Evolutionary conservation across 2,797 vertebrate genomes (phyloP), one percentile per base, ranked within the genome.

Genomic region (Alcedo quadribrachys): DNA sequence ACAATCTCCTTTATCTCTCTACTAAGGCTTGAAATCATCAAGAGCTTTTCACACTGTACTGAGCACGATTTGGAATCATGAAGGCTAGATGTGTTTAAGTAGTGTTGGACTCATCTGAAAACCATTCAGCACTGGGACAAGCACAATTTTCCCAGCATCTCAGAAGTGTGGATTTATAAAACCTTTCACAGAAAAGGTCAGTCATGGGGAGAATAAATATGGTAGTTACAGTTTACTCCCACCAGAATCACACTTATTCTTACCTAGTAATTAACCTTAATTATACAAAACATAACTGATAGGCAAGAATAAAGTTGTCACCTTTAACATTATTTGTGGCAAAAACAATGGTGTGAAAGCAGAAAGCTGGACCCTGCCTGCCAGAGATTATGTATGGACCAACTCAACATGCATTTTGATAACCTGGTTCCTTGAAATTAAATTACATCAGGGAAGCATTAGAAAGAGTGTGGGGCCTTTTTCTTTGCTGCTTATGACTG

Each of bases 261-360:
- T 83, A 89, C 62, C 48, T 85, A 81, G 42, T 82, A 87, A 93
- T 93, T 93, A 95, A 25, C 45, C 42, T 68, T 90, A 85, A 94
- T 94, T 96, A 95, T 60, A 75, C 35, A 93, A 88, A 94, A 71
- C 20, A 37, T 69, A 80, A 80, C 60, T 65, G 73, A 85, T 68
- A 90, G 54, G 42, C 63, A 86, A 68, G 80, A 63, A 85, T 66
- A 89, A 62, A 92, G n/a, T 16, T 40, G 55, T 81, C 61, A 40
- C 45, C 79, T 57, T 27, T 50, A 89, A 67, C 15, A 24, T 42
- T 76, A 76, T 28, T 43, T 85, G 28, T 82, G 50, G 42, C 14
- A 88, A 84, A 94, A 93, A 33, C 18, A 85, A 81, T 61, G 24
- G 21, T 54, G 35, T 45, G 40, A 55, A 92, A 87, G 46, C 45